Conservation (phyloP, 1,140 invertebrate genomes). For the Hypsibius dujardini region DNA sequence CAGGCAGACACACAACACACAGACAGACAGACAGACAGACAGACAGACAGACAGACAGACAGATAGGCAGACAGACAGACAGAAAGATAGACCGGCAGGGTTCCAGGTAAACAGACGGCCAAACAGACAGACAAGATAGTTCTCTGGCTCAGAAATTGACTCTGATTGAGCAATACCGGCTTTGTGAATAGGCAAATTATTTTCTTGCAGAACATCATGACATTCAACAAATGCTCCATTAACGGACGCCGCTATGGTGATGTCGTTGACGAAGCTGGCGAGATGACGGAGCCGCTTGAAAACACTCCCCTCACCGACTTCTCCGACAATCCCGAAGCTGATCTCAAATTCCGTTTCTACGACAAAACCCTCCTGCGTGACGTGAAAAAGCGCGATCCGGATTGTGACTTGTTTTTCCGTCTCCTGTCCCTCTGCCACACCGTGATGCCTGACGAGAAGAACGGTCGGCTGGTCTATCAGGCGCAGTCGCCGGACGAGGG, state of each 20-base stretch:
- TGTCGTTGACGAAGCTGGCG: slow-evolving; percentile 25
- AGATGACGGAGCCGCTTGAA: slow-evolving; percentile 15
- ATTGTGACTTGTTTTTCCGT: slow-evolving; percentile 67
- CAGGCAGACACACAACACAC: too few relatives aligned
- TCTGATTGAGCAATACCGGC: neutral
- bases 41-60: too few relatives aligned
- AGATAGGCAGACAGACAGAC: too few relatives aligned
- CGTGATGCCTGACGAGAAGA: slow-evolving; percentile 84
- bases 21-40: too few relatives aligned
- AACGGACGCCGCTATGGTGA: slow-evolving; percentile 53
- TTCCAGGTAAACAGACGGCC: too few relatives aligned
- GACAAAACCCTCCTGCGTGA: slow-evolving; percentile 15
- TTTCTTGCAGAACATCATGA: slow-evolving; percentile 71
- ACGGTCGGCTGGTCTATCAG: slow-evolving; percentile 55
- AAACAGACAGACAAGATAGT: too few relatives aligned
- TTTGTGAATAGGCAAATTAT: neutral
- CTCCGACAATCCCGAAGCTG: neutral
- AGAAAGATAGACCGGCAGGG: too few relatives aligned
- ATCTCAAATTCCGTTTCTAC: neutral
- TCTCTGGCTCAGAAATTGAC: neutral
- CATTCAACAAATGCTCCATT: slow-evolving; percentile 76
- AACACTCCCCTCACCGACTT: neutral
- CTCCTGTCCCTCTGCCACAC: slow-evolving; percentile 80
- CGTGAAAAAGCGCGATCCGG: slow-evolving; percentile 21
- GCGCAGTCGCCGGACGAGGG: slow-evolving; percentile 96